Percentiles rank a stretch among this genome's conserved stretches.
Conservation (phyloP, 2,888 invertebrate species). For the Scelioninae gen. 1 region DNA sequence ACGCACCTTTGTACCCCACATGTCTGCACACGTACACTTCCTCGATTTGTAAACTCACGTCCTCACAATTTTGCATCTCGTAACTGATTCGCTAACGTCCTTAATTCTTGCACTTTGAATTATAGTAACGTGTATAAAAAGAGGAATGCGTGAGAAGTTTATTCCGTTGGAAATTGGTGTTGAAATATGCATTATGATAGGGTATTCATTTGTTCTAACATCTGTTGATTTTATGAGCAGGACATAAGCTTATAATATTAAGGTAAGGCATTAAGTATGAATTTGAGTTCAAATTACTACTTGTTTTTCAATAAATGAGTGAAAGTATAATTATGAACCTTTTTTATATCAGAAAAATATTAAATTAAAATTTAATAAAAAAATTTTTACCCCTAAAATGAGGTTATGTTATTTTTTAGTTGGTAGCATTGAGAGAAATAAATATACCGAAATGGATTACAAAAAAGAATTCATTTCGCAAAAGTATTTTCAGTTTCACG, state of each 20-base stretch:
- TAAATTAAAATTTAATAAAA: too few species aligned
- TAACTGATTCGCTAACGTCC: conserved; percentile 52
- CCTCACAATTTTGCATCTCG: conserved; percentile 50
- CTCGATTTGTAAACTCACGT: conserved; percentile 57
- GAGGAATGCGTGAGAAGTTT: conserved; percentile 53
- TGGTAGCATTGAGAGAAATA: too few species aligned
- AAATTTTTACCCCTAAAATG: too few species aligned
- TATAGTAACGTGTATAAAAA: conserved; percentile 43
- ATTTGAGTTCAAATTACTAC: background rate
- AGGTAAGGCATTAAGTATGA: conserved; percentile 3
- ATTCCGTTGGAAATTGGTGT: conserved; percentile 33
- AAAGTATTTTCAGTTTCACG: too few species aligned
- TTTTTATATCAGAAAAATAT: too few species aligned
- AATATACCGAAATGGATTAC: too few species aligned
- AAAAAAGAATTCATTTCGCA: too few species aligned
- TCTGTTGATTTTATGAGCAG: conserved; percentile 42
- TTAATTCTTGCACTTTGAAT: conserved; percentile 40
- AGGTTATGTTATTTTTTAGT: too few species aligned
- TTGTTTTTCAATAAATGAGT: background rate
- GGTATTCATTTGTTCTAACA: conserved; percentile 49
- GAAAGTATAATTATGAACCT: too few species aligned
- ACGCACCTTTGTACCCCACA: conserved; percentile 52
- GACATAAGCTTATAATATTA: conserved; percentile 15
- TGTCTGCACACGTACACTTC: conserved; percentile 48
- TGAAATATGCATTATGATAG: conserved; percentile 40